phyloP scores from a whole-genome alignment of 1,140 invertebrate species.

The Gonioctena quinquepunctata region DNA sequence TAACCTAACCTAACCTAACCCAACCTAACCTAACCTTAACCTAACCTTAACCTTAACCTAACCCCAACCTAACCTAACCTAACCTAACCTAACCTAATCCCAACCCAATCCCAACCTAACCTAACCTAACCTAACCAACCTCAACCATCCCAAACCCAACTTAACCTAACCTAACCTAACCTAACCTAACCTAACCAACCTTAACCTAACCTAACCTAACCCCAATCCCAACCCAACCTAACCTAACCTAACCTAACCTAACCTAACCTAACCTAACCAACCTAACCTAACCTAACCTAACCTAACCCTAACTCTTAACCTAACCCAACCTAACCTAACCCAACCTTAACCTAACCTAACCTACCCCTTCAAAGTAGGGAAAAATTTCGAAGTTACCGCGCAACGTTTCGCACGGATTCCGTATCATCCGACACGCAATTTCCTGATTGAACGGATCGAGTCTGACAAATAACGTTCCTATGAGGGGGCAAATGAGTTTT shows the following conservation, averaged over 20 bases:
- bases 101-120: background rate
- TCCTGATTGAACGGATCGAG: too few relatives aligned
- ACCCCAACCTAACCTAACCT: slow-evolving; percentile 1
- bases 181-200: background rate
- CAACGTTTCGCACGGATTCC: too few relatives aligned
- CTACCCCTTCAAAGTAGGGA: too few relatives aligned
- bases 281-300: too few relatives aligned
- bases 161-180: background rate
- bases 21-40: background rate
- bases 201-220: slow-evolving; percentile 6
- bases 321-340: too few relatives aligned
- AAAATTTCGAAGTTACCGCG: too few relatives aligned
- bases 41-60: background rate
- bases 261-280: too few relatives aligned
- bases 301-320: too few relatives aligned
- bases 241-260: slow-evolving; percentile 10
- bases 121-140: background rate
- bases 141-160: background rate
- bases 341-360: too few relatives aligned
- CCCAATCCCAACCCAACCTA: background rate
- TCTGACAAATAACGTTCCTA: too few relatives aligned
- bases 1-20: background rate
- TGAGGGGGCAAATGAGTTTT: too few relatives aligned
- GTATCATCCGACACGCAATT: too few relatives aligned
- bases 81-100: slow-evolving; percentile 8